A percentile compares a stretch with the other conserved stretches of the same genome.
Evolutionary conservation across 1,140 invertebrate genomes (phyloP).

Genomic region (Apis cerana): DNA sequence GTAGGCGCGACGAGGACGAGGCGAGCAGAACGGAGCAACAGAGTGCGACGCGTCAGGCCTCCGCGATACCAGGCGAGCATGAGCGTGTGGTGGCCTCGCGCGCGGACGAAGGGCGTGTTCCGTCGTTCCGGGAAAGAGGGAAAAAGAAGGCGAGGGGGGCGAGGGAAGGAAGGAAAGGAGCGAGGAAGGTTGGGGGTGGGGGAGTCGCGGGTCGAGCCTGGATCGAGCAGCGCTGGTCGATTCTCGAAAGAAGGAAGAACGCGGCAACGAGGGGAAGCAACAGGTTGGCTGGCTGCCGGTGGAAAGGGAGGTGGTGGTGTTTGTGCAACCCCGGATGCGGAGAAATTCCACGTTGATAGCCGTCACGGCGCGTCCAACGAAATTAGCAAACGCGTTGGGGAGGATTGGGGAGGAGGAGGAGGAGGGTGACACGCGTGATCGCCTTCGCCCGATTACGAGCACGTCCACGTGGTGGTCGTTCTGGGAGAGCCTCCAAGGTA

Average conservation of each 20-base stretch:
- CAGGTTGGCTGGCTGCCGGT: constrained; percentile 65
- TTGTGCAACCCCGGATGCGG: constrained; percentile 22
- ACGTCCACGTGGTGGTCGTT: background rate
- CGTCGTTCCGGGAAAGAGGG: constrained; percentile 58
- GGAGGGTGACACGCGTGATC: background rate
- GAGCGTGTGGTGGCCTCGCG: constrained; percentile 46
- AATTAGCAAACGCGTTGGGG: constrained; percentile 18
- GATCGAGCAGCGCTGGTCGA: background rate
- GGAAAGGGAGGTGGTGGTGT: too few species aligned
- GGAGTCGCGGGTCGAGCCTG: too few species aligned
- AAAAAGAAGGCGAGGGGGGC: constrained; percentile 58
- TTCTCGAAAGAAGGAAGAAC: constrained; percentile 30
- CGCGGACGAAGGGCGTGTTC: constrained; percentile 62
- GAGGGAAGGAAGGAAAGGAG: constrained; percentile 12
- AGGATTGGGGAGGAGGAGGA: background rate
- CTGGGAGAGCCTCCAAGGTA: too few species aligned
- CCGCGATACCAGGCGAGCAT: constrained; percentile 78
- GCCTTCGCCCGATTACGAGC: background rate
- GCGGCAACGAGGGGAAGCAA: constrained; percentile 59
- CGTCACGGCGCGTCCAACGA: constrained; percentile 32
- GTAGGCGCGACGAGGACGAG: constrained; percentile 70
- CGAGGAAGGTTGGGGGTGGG: background rate
- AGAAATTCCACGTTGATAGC: constrained; percentile 52
- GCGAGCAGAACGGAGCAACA: constrained; percentile 75
- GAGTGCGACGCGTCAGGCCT: constrained; percentile 79